Evolutionary conservation across 1,140 invertebrate genomes (phyloP).

Genomic region (Carposina sasakii): DNA sequence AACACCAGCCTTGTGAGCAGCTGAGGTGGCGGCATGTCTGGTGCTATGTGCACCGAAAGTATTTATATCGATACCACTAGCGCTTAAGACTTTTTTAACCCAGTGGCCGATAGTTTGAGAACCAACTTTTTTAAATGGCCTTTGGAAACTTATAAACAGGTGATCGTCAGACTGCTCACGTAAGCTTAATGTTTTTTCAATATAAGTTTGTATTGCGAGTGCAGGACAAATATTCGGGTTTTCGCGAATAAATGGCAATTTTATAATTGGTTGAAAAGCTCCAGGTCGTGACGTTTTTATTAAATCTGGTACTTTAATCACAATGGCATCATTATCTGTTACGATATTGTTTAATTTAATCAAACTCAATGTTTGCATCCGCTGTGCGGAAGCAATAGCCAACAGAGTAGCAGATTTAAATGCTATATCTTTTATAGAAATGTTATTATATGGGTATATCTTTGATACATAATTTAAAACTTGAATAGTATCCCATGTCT

Average conservation of each 20-base stretch:
- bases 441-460: neutral
- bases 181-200: slow-evolving; percentile 8
- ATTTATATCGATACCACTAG: slow-evolving; percentile 6
- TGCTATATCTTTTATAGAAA: neutral
- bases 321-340: neutral
- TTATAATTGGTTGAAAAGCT: slow-evolving; percentile 11
- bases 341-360: neutral
- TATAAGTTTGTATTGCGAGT: neutral
- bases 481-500: slow-evolving; percentile 20
- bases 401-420: neutral
- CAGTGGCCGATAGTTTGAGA: neutral
- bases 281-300: slow-evolving; percentile 12
- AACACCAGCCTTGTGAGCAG: slow-evolving; percentile 17
- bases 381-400: neutral
- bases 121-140: neutral
- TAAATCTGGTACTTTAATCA: slow-evolving; percentile 14
- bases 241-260: slow-evolving; percentile 6
- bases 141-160: neutral
- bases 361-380: neutral
- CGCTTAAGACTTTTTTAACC: neutral
- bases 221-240: slow-evolving; percentile 2
- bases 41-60: slow-evolving; percentile 27
- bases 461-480: slow-evolving; percentile 14
- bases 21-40: slow-evolving; percentile 25
- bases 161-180: neutral